Evolutionary conservation across 1,140 invertebrate species (phyloP).

Genomic region (Vollenhovia emeryi): DNA sequence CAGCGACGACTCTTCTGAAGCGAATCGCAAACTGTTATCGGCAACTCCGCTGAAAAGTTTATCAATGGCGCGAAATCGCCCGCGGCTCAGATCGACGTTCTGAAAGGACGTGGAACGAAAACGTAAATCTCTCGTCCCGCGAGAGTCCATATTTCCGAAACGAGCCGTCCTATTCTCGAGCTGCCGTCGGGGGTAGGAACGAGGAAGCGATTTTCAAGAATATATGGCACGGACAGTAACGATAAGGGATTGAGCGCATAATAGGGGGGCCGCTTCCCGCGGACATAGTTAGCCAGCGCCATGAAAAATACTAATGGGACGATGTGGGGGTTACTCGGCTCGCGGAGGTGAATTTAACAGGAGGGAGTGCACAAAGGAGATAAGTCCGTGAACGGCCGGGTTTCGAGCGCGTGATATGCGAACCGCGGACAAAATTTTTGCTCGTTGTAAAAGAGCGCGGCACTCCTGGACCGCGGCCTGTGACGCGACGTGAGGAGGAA

Average conservation of each 20-base stretch:
- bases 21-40: constrained; percentile 65
- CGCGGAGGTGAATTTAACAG: constrained; percentile 81
- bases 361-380: constrained; percentile 73
- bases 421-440: constrained; percentile 9
- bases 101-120: constrained; percentile 47
- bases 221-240: constrained; percentile 78
- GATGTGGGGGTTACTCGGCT: constrained; percentile 73
- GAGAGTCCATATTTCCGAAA: constrained; percentile 64
- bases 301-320: constrained; percentile 84
- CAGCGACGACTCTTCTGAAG: constrained; percentile 57
- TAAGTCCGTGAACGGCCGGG: constrained; percentile 68
- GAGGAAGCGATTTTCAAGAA: constrained; percentile 75
- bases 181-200: constrained; percentile 49
- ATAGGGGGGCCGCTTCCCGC: constrained; percentile 77
- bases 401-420: constrained; percentile 73
- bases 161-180: constrained; percentile 54
- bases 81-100: constrained; percentile 51
- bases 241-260: constrained; percentile 82
- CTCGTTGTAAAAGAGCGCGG: background rate
- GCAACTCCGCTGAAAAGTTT: constrained; percentile 51
- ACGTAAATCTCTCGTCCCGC: constrained; percentile 4
- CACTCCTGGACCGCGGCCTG: background rate
- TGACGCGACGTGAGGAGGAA: constrained; percentile 3
- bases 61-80: constrained; percentile 57
- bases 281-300: constrained; percentile 75